phyloP scores from a whole-genome alignment of 2,888 invertebrate genomes.

The Agonum fuliginosum region DNA sequence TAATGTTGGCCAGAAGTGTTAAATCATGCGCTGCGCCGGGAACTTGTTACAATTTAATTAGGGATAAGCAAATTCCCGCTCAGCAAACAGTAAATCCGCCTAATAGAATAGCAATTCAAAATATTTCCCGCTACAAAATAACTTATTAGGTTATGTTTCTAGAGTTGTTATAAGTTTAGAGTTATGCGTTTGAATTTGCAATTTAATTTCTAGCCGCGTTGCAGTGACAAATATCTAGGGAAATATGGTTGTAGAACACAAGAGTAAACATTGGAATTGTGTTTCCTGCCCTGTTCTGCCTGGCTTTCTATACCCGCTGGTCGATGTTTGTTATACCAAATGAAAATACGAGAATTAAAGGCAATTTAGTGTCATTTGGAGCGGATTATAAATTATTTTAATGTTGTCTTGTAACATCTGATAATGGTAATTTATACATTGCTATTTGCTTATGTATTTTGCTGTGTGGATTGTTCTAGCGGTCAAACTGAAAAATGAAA shows the following conservation, averaged over 20 bases:
- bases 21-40: conserved; percentile 16
- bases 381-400: neutral
- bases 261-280: conserved; percentile 42
- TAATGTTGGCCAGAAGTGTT: conserved; percentile 4
- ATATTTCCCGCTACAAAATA: conserved; percentile 55
- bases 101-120: conserved; percentile 57
- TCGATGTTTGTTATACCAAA: neutral
- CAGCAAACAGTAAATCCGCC: conserved; percentile 51
- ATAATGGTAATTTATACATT: conserved; percentile 2
- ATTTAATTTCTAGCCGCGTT: conserved; percentile 56
- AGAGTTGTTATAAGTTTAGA: conserved; percentile 31
- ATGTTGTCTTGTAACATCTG: conserved; percentile 2
- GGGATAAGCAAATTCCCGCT: conserved; percentile 48
- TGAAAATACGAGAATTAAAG: conserved; percentile 11
- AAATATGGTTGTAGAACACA: conserved; percentile 50
- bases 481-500: neutral
- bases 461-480: neutral
- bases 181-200: conserved; percentile 50
- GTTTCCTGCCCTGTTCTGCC: neutral
- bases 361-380: neutral
- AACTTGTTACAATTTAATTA: conserved; percentile 54
- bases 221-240: conserved; percentile 58
- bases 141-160: conserved; percentile 50
- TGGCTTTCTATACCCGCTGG: too few species aligned
- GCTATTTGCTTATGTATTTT: neutral